Evolutionary conservation across 92 coral and sea anemone species (phyloP).

Genomic region (Zoanthus solanderi): DNA sequence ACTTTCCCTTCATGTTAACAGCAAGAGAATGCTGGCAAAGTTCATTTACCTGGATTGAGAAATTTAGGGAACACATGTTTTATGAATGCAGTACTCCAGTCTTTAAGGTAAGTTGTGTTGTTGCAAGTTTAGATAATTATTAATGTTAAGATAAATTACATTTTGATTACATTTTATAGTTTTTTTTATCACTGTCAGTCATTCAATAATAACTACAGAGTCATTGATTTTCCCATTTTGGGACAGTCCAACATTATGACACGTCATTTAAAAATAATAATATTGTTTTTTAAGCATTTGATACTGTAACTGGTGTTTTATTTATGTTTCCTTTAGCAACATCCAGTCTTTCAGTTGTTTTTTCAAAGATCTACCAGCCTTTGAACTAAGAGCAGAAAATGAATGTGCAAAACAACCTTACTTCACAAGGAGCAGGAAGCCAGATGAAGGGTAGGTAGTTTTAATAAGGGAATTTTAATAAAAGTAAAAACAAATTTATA

Average conservation of each 20-base stretch:
- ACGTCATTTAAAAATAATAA: too few relatives aligned
- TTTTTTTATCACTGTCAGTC: too few relatives aligned
- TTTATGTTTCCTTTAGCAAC: constrained; percentile 68
- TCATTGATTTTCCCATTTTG: too few relatives aligned
- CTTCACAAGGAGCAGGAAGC: constrained; percentile 91
- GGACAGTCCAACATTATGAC: too few relatives aligned
- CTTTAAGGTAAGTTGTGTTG: constrained; percentile 74
- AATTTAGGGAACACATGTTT: constrained; percentile 99
- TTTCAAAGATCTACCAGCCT: constrained; percentile 98
- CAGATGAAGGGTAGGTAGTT: constrained; percentile 90
- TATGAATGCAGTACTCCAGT: constrained; percentile 98
- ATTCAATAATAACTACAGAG: too few relatives aligned
- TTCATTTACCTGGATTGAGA: constrained; percentile 92
- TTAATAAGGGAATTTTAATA: too few relatives aligned
- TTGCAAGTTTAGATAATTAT: background rate
- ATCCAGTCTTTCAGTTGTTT: constrained; percentile 96
- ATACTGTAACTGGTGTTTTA: background rate
- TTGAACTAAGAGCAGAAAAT: constrained; percentile 88
- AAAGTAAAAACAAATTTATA: too few relatives aligned
- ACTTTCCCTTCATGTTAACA: constrained; percentile 29
- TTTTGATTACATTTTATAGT: too few relatives aligned
- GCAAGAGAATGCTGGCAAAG: constrained; percentile 97
- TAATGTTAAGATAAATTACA: background rate
- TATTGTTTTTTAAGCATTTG: too few relatives aligned
- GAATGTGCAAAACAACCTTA: constrained; percentile 90